Base-by-base conservation (phyloP, 2,888 invertebrate genomes). In the Hesperia comma region DNA sequence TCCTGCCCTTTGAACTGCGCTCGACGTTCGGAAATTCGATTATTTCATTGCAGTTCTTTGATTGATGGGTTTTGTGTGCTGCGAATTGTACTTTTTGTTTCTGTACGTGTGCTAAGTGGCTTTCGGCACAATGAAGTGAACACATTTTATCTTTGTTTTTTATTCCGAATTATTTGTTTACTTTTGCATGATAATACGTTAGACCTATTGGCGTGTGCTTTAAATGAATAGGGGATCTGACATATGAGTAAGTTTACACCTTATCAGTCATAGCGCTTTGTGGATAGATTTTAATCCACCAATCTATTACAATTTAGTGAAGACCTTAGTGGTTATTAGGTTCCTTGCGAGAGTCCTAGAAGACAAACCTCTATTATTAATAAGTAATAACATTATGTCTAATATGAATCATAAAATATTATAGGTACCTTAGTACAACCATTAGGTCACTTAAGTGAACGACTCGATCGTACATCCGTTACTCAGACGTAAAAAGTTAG, bases 31-130 rank as follows among this genome's bases (percentile, higher is more conserved):
- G 81, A 83, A 87, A 90, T 90, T 87, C 86, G 89, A 90, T 90
- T 90, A 90, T 88, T 85, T 84, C 87, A 85, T 87, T 85, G 82
- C 85, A 84, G 84, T 87, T 86, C 90, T 92, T 88, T 90, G 92
- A 92, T 92, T 91, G 91, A 90, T 88, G 88, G 82, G 82, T 86
- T 84, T 83, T 78, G 80, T 84, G 83, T 86, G 67, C 10, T 84
- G 81, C 80, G 76, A 75, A 79, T 79, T 80, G 81, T 80, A 79
- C 82, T 83, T 82, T 83, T 82, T 84, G 79, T 82, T 77, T 74
- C 73, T 69, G 64, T 74, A 75, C 72, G 81, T 79, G 81, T 79
- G 85, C 84, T 86, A 86, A 88, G 85, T 85, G 86, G 81, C 78
- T 81, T 83, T 85, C 83, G 83, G 72, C 71, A 70, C 71, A 73